Base-by-base conservation (phyloP, 2,888 invertebrate species). In the Andrena chrysosceles region DNA sequence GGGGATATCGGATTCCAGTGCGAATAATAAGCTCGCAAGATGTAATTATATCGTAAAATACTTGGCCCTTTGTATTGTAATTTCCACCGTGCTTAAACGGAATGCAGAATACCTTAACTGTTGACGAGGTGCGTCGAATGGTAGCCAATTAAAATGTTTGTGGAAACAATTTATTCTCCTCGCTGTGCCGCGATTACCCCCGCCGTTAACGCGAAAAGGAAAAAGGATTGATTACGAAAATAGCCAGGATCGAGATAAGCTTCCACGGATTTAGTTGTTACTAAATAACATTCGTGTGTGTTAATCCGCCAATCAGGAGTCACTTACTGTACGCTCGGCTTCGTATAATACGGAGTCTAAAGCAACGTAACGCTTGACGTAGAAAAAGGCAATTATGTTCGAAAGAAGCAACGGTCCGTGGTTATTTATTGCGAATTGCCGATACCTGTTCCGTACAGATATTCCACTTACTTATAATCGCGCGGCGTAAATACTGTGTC, bases 381-480 rank as follows among this genome's bases (percentile, higher is more conserved):
- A 29, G n/a, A 74, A 52, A 26, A 26, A 42, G 13, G 23, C n/a
- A 64, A 72, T 33, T 56, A 77, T 26, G 26, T 35, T 75, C 20
- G 33, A 66, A 49, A 63, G 26, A 71, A 59, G 54, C 20, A 72
- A 59, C 26, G n/a, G 20, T n/a, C 8, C 0, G 35, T 3, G n/a
- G 29, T 60, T 71, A 54, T 67, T 79, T 70, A 66, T 66, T 67
- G 31, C 5, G 20, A 71, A 67, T 71, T 35, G 26, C 8, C 42
- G 23, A 78, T 78, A 70, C 59, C 42, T 64, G 52, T 79, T 56
- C 29, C 48, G 26, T 23, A 10, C n/a, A 35, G 52, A 70, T 33
- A 59, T 10, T 42, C 8, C 13, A 26, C 48, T 56, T 23, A 23
- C 23, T 8, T 23, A 42, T 42, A 62, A 62, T 73, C 67, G 31